These are phyloP conservation scores for Trachymyrmex septentrionalis DNA, from an alignment of 1,140 invertebrate genomes.

Conservation along the genomic window DNA sequence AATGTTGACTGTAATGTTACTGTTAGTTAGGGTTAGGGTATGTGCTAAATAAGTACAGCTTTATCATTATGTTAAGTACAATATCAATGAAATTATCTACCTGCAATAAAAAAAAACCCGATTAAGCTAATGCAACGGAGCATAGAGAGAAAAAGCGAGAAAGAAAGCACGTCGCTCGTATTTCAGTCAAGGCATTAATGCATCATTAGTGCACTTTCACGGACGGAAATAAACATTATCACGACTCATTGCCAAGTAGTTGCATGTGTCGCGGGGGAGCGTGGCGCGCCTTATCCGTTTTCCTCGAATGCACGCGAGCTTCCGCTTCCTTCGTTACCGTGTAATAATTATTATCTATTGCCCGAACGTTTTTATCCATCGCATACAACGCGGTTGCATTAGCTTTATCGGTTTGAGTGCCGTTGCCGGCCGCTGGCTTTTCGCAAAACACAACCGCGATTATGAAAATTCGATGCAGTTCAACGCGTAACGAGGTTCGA, in stretches of 20 bases:
- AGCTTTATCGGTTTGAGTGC: constrained; percentile 68
- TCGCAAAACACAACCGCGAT: constrained; percentile 38
- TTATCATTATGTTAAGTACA: background rate
- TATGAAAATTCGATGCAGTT: constrained; percentile 17
- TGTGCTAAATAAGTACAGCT: background rate
- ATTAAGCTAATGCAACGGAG: background rate
- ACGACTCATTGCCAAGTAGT: constrained; percentile 72
- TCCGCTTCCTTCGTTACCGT: constrained; percentile 74
- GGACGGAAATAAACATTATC: constrained; percentile 72
- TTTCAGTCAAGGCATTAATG: constrained; percentile 53
- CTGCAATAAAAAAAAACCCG: constrained; percentile 12
- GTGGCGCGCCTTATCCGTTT: constrained; percentile 68
- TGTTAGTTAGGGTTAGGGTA: background rate
- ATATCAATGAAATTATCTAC: constrained; percentile 15
- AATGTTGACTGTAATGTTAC: too few relatives aligned
- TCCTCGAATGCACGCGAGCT: constrained; percentile 71
- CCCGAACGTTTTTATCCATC: constrained; percentile 68
- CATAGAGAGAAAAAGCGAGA: constrained; percentile 14
- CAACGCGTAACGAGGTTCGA: constrained; percentile 2
- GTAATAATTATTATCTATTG: constrained; percentile 78
- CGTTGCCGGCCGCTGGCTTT: constrained; percentile 1
- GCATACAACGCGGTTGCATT: constrained; percentile 72
- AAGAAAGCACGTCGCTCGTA: constrained; percentile 21
- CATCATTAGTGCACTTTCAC: constrained; percentile 63
- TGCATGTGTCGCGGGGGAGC: constrained; percentile 68